Percentiles rank a stretch among this genome's conserved stretches.
Evolutionary conservation across 1,140 invertebrate genomes (phyloP).

Genomic region (Drosophila murphyi): DNA sequence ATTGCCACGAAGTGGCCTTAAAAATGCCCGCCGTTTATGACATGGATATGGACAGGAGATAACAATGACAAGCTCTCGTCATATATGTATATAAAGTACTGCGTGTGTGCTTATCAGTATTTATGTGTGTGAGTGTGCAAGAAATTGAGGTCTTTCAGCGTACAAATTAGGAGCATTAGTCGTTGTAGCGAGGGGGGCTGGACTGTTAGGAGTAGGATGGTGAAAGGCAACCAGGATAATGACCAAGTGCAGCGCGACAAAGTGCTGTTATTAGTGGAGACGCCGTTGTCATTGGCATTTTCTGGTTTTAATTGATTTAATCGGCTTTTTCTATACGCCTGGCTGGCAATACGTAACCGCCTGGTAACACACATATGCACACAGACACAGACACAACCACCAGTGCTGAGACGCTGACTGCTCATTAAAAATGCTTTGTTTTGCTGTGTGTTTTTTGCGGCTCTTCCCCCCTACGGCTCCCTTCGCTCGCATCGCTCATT

Average conservation of each 20-base stretch:
- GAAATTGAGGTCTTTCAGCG: conserved; percentile 51
- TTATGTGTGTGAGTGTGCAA: conserved; percentile 10
- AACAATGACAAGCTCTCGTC: conserved; percentile 12
- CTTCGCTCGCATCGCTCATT: conserved; percentile 42
- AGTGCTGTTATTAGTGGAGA: conserved; percentile 58
- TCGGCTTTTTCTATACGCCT: conserved; percentile 66
- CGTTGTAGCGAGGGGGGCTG: conserved; percentile 7
- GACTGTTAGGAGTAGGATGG: neutral
- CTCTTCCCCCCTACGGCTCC: neutral
- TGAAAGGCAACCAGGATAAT: conserved; percentile 44
- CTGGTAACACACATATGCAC: neutral
- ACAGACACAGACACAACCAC: neutral
- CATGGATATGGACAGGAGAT: neutral
- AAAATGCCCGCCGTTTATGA: conserved; percentile 10
- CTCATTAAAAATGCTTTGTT: conserved; percentile 71
- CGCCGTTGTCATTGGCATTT: conserved; percentile 55
- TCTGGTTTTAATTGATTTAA: conserved; percentile 80
- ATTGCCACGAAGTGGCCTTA: conserved; percentile 18
- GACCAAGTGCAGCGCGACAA: conserved; percentile 61
- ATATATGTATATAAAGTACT: neutral
- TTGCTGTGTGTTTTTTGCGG: conserved; percentile 33
- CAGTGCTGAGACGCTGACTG: conserved; percentile 1
- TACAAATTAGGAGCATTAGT: conserved; percentile 71
- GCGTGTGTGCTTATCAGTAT: neutral
- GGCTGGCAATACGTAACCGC: conserved; percentile 4